Conservation (phyloP, 1,140 invertebrate genomes). For the Tetraneura akinire region DNA sequence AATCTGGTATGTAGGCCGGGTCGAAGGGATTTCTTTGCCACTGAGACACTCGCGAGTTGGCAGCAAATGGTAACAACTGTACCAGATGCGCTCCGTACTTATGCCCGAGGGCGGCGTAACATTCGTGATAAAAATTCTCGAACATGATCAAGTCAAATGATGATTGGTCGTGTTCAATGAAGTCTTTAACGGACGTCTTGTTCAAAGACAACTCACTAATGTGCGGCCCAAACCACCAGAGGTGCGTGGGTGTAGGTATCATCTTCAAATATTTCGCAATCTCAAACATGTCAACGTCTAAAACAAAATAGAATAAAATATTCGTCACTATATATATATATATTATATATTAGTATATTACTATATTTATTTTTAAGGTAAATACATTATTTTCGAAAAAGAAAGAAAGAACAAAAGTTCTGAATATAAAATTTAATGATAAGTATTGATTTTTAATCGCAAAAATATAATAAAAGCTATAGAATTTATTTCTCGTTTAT, state of each 20-base stretch:
- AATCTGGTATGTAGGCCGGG: slow-evolving; percentile 38
- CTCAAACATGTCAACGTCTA: slow-evolving; percentile 19
- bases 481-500: no score
- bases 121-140: slow-evolving; percentile 32
- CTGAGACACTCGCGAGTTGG: slow-evolving; percentile 29
- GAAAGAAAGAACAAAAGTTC: no score
- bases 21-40: slow-evolving; percentile 37
- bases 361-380: no score
- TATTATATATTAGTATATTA: no score
- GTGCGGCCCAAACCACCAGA: slow-evolving; percentile 35
- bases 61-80: slow-evolving; percentile 11
- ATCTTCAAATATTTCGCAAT: neutral
- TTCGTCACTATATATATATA: no score
- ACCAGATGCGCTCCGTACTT: slow-evolving; percentile 22
- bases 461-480: no score
- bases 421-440: no score
- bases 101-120: slow-evolving; percentile 8
- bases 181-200: slow-evolving; percentile 6
- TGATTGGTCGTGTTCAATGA: neutral
- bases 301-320: no score
- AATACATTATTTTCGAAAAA: no score
- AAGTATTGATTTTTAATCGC: no score
- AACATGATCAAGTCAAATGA: slow-evolving; percentile 27
- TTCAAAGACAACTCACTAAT: slow-evolving; percentile 3
- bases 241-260: neutral